phyloP scores from a whole-genome alignment of 2,888 invertebrate species.

The Acleris cristana region DNA sequence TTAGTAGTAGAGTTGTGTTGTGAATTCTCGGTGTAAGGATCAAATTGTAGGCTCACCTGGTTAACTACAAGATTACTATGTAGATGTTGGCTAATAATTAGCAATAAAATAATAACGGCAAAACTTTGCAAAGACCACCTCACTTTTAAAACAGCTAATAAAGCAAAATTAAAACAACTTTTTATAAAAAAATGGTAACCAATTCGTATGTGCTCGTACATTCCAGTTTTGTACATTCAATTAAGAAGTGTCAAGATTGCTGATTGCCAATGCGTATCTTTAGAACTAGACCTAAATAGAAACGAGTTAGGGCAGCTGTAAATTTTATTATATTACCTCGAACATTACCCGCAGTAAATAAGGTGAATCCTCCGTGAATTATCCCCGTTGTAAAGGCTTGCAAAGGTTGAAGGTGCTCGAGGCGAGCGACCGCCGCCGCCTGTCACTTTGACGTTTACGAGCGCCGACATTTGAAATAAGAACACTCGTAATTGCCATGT shows the following conservation, averaged over 20 bases:
- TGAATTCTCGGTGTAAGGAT: too few species aligned
- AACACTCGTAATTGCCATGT: constrained; percentile 58
- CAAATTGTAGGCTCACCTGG: too few species aligned
- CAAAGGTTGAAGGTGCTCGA: constrained; percentile 36
- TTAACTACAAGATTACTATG: too few species aligned
- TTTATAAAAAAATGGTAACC: too few species aligned
- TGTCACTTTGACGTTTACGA: constrained; percentile 74
- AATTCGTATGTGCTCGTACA: too few species aligned
- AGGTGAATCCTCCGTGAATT: constrained; percentile 41
- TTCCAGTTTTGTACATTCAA: not conserved
- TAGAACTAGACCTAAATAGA: not conserved
- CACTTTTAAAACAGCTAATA: too few species aligned
- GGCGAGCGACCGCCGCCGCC: constrained; percentile 45
- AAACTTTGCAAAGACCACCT: too few species aligned
- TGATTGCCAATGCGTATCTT: constrained; percentile 1
- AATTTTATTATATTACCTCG: constrained; percentile 21
- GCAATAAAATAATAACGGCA: too few species aligned
- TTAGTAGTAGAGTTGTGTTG: not conserved
- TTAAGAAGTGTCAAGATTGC: not conserved
- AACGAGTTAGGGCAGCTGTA: constrained; percentile 12
- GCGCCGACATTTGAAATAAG: constrained; percentile 65
- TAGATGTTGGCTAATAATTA: too few species aligned
- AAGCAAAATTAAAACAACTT: too few species aligned
- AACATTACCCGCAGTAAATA: constrained; percentile 24
- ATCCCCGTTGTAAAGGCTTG: constrained; percentile 40